phyloP scores from a whole-genome alignment of 2,113 vertebrate genomes.

The Deroptyus accipitrinus region DNA sequence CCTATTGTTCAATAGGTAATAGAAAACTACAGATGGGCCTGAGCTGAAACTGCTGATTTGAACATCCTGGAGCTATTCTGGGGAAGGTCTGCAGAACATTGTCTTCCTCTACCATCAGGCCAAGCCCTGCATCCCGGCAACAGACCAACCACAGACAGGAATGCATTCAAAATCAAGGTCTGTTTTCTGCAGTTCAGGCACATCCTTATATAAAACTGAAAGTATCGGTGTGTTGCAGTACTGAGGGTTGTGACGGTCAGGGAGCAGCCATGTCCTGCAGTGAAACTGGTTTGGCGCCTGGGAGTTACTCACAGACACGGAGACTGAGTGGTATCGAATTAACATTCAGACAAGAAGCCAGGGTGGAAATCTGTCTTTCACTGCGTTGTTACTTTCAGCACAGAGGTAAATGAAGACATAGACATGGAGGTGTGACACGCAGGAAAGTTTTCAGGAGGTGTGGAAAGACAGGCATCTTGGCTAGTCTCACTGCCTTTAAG shows the following conservation, averaged over 20 bases:
- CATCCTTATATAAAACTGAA: constrained; percentile 14
- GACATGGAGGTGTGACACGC: background rate
- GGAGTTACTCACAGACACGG: background rate
- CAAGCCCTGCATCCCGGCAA: background rate
- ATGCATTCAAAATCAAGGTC: background rate
- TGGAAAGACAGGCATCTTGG: background rate
- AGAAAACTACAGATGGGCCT: constrained; percentile 43
- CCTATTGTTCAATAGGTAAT: background rate
- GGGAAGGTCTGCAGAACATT: background rate
- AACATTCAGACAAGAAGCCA: background rate
- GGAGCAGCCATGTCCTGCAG: background rate
- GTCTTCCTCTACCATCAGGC: background rate
- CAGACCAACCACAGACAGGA: background rate
- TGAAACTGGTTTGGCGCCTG: accelerated
- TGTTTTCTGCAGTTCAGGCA: constrained; percentile 35
- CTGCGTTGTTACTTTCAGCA: background rate
- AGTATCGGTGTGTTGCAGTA: background rate
- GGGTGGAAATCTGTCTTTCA: background rate
- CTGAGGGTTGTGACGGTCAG: accelerated
- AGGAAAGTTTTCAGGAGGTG: background rate
- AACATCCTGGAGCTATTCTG: background rate
- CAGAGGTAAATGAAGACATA: constrained; percentile 37
- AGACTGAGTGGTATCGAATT: background rate
- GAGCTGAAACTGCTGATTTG: constrained; percentile 26
- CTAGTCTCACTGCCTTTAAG: background rate